Base-by-base conservation (phyloP, 2,888 invertebrate species). In the Vesta saturnalis region DNA sequence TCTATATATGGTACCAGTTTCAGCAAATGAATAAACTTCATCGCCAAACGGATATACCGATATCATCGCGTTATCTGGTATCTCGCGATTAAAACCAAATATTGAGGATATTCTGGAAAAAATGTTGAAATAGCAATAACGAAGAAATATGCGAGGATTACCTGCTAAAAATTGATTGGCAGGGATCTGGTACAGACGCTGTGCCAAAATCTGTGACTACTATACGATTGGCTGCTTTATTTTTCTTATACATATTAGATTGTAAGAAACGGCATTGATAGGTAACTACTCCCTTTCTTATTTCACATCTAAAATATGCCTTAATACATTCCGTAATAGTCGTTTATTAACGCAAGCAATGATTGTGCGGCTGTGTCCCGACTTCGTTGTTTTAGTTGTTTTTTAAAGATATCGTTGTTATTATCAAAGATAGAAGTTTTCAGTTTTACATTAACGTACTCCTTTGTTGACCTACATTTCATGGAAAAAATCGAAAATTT, bases 11-110 rank as follows among this genome's bases (percentile, higher is more conserved):
- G 92, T 86, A 0, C 94, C 92, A 2, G 89, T 88, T 85, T 97
- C 97, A 0, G 94, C 92, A 71, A 95, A 91, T 0, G 96, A 92
- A 77, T 94, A 97, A 65, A 94, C 88, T 80, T 95, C 92, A 81
- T 96, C 96, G 0, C 93, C 93, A 77, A 95, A 92, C 0, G 95
- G 95, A 81, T 96, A 95, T 43, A 97, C 86, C 0, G 95, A 94
- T 76, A 97, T 95, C 90, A 94, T 92, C 0, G 94, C 91, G 80
- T 97, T 97, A 81, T 97, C 97, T 0, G 94, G 91, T 73, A 87
- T 81, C 1, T 87, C 86, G 47, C 88, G 88, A 2, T 88, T 88
- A 0, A 90, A 88, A 59, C 88, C 89, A 79, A 95, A 95, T 57
- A 92, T 67, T 18, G 83, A 77, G 5, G 81, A 72, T 55, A 84